Base-by-base conservation (phyloP, 92 coral and sea anemone genomes). In the Epizoanthus fatuus region DNA sequence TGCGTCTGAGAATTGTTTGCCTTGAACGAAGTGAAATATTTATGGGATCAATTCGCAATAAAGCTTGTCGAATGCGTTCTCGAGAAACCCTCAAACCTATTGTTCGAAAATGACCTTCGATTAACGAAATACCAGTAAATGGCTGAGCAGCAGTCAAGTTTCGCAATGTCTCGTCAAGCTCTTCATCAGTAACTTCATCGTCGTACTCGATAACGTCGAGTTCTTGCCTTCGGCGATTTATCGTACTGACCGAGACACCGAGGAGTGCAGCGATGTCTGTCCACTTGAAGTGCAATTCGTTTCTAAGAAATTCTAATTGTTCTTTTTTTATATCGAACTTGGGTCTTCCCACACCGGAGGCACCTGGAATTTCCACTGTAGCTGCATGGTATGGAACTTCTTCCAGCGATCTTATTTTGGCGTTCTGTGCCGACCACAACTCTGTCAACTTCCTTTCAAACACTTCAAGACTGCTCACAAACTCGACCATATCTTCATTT, bases 221-320 rank as follows among this genome's bases (percentile, higher is more conserved):
- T 37, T 74, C 65, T 1, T n/a, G 22, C 40, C 80, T 74, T 74
- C 80, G 53, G 13, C 66, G 17, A 11, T 40, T 44, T 2, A 74
- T 6, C 22, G 66, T 74, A 15, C 80, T 74, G n/a, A 74, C 64
- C 35, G 80, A 55, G 1, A 74, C 66, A 32, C 80, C 80, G 2
- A 74, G 80, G 22, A 74, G 80, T 4, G 66, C 37, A 7, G 80
- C 80, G 2, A 74, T 56, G 16, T 74, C 67, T 29, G 80, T 74
- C 80, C 66, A 56, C 47, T 79, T 79, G 57, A 79, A 79, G 7
- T 79, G 71, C 6, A 79, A 35, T 4, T 79, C 84, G 42, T 16
- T 55, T 5, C 72, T 51, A 7, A 69, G 74, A 63, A 63, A 63
- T 32, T 63, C 69, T 9, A 63, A 0, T 35, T 69, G 74, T n/a